Base-by-base conservation (phyloP, 1,140 invertebrate genomes). In the Calliopsis andreniformis region DNA sequence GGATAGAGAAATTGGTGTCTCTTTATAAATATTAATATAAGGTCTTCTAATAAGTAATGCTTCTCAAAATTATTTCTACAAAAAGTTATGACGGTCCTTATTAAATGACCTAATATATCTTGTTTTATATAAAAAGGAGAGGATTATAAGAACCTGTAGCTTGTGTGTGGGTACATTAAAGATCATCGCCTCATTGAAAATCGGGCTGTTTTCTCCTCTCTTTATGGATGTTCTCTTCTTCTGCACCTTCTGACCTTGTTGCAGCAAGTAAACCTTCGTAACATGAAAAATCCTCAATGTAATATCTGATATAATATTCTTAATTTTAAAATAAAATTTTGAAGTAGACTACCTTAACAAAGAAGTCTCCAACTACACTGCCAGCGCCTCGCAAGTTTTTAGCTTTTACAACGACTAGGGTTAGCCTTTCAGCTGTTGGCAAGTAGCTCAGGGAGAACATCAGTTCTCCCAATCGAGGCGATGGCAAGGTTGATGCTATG, bases 161-260 rank as follows among this genome's bases (percentile, higher is more conserved):
- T 93, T 90, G 73, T 95, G 94, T 10, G 94, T 94, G 80, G 95
- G 95, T 28, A 96, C 94, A 76, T 93, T 95, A 87, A 96, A 96
- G 79, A 96, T 96, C 92, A 96, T 96, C 0, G 95, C 94, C 87
- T 96, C 96, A 87, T 96, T 96, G 89, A 96, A 96, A 56, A 96
- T 96, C 1, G 95, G 95, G 86, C 94, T 94, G 42, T 93, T 93
- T 64, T 96, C 95, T 43, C 93, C 94, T 73, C 93, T 94, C 80
- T 96, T 96, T 20, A 94, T 92, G 3, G 95, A 95, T 1, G 95
- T 96, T 72, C 94, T 95, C 87, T 96, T 96, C 89, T 96, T 96
- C 79, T 95, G 94, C 47, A 96, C 93, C 89, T 96, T 96, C 85
- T 96, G 96, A 5, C 95, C 95, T 86, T 95, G 94, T 89, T 96